phyloP scores from a whole-genome alignment of 2,113 vertebrate species.

The Tragelaphus scriptus region DNA sequence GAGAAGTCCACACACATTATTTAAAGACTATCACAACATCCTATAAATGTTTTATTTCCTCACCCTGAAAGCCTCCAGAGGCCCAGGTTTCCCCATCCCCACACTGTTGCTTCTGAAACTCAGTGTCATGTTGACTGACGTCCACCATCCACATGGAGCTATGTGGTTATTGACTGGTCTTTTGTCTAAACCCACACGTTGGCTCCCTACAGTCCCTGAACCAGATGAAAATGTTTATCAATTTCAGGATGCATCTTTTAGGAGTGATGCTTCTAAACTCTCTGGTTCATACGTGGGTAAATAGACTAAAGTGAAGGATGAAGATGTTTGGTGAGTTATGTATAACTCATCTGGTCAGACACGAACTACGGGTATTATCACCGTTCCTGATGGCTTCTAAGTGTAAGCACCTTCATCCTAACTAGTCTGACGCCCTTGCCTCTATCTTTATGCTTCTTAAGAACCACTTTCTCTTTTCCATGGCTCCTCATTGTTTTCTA shows the following conservation, averaged over 20 bases:
- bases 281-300: fast-evolving
- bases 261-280: neutral
- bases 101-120: neutral
- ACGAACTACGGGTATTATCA: fast-evolving
- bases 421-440: fast-evolving
- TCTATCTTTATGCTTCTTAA: fast-evolving
- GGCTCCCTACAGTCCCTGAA: fast-evolving
- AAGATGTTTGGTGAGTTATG: fast-evolving
- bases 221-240: neutral
- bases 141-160: fast-evolving
- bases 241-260: neutral
- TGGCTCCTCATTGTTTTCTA: neutral
- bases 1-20: neutral
- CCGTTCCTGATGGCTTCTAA: fast-evolving
- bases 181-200: fast-evolving
- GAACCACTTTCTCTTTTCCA: neutral
- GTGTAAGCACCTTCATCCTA: fast-evolving
- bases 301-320: neutral
- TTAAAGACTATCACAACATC: neutral
- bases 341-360: fast-evolving
- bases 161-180: fast-evolving
- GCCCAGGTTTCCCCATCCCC: neutral
- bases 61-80: neutral
- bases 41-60: neutral
- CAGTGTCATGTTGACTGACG: fast-evolving